Conservation (phyloP, 2,888 invertebrate species). For the Gastrophysa polygoni region DNA sequence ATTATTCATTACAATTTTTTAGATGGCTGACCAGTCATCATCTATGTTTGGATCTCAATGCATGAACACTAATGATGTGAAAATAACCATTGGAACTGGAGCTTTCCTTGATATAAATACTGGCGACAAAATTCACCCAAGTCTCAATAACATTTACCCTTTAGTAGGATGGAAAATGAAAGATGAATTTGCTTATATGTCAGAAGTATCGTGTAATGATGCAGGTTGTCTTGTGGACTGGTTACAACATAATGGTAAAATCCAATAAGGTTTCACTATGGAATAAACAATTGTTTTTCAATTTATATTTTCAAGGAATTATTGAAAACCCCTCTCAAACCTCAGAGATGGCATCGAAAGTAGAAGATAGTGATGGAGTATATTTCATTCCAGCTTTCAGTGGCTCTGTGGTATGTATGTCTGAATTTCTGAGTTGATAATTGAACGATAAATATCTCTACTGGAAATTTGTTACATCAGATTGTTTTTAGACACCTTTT, state of each 20-base stretch:
- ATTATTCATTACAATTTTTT: slow-evolving; percentile 30
- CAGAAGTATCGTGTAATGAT: slow-evolving; percentile 88
- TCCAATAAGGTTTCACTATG: not conserved
- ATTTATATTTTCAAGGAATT: slow-evolving; percentile 67
- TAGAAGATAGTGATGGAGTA: slow-evolving; percentile 75
- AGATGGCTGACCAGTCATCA: slow-evolving; percentile 89
- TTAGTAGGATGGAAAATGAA: slow-evolving; percentile 84
- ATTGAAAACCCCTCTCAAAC: slow-evolving; percentile 70
- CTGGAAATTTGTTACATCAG: not conserved
- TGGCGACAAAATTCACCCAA: slow-evolving; percentile 75
- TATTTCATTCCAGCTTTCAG: slow-evolving; percentile 91
- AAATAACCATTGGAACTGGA: slow-evolving; percentile 91
- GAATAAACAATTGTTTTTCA: not conserved
- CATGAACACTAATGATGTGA: slow-evolving; percentile 77
- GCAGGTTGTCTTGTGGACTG: slow-evolving; percentile 88
- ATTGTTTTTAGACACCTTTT: slow-evolving; percentile 76
- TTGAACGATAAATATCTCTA: no score
- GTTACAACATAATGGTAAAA: slow-evolving; percentile 72
- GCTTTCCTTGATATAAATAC: slow-evolving; percentile 88
- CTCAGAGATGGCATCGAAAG: slow-evolving; percentile 70
- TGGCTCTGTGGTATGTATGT: slow-evolving; percentile 74
- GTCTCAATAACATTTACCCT: slow-evolving; percentile 86
- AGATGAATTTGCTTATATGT: slow-evolving; percentile 70
- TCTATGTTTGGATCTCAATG: slow-evolving; percentile 89
- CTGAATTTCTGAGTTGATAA: slow-evolving; percentile 3